Percentiles rank a stretch among this genome's conserved stretches.
Conservation (phyloP, 2,113 vertebrate species). For the Chroicocephalus ridibundus region DNA sequence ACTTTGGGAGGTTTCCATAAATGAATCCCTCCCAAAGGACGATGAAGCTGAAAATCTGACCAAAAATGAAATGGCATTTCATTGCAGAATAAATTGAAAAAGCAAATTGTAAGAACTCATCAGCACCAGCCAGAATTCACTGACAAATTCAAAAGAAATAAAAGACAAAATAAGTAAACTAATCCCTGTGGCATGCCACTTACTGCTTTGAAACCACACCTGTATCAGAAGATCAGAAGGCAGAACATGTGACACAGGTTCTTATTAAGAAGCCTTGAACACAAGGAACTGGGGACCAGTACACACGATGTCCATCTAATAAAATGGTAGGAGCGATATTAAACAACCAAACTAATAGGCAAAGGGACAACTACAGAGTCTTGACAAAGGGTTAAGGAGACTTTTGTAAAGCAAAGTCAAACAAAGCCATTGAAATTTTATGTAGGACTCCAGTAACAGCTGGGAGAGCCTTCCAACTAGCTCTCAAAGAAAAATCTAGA, state of each 20-base stretch:
- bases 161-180: background rate
- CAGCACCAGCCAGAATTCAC: background rate
- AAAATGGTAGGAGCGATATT: background rate
- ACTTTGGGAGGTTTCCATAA: background rate
- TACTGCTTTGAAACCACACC: background rate
- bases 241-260: background rate
- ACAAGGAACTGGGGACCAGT: background rate
- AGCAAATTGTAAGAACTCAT: background rate
- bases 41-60: background rate
- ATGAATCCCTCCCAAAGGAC: background rate
- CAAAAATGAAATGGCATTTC: background rate
- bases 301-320: no score
- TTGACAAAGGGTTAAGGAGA: background rate
- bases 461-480: background rate
- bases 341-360: background rate
- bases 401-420: background rate
- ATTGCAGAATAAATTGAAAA: background rate
- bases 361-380: background rate
- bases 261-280: background rate
- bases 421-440: background rate
- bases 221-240: background rate
- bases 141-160: background rate
- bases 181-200: background rate
- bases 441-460: background rate
- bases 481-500: background rate